A percentile compares a stretch with the other conserved stretches of the same genome.
These are phyloP conservation scores for Gryllus bimaculatus DNA, from an alignment of 1,140 invertebrate species.

Conservation along the genomic window DNA sequence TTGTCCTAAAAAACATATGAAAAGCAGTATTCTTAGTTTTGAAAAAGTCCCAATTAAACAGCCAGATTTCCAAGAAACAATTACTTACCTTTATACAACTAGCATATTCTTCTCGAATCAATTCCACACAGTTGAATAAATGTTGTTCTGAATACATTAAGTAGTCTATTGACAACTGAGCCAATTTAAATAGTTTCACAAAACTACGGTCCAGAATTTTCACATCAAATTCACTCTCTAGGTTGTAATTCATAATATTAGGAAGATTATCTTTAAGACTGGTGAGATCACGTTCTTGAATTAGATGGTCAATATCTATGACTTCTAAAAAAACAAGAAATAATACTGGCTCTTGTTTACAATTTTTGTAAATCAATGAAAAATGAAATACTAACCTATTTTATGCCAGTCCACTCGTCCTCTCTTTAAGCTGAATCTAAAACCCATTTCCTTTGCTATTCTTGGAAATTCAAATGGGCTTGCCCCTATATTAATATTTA, in stretches of 20 bases:
- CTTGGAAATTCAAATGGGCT: conserved; percentile 16
- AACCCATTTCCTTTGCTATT: conserved; percentile 19
- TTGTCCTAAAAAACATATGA: no score
- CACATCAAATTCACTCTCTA: conserved; percentile 50
- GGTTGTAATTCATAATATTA: conserved; percentile 49
- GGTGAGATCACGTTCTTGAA: conserved; percentile 51
- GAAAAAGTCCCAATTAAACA: no score
- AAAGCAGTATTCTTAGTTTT: no score
- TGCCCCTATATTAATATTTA: no score
- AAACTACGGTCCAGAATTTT: conserved; percentile 55
- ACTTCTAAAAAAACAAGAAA: conserved; percentile 35
- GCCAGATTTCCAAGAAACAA: not conserved
- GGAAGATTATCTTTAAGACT: conserved; percentile 52
- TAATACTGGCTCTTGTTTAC: not conserved
- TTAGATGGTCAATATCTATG: conserved; percentile 50
- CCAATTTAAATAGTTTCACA: conserved; percentile 54
- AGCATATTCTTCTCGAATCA: conserved; percentile 24
- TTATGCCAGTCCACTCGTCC: conserved; percentile 18
- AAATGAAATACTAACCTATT: conserved; percentile 8
- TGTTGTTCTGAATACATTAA: conserved; percentile 59
- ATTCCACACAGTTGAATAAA: conserved; percentile 51
- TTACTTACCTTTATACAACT: not conserved
- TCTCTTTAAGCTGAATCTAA: conserved; percentile 16
- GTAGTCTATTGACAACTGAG: conserved; percentile 58
- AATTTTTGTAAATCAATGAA: not conserved